Percentiles rank a stretch among this genome's conserved stretches.
phyloP scores from a whole-genome alignment of 2,113 vertebrate genomes.

The Larimichthys crocea region DNA sequence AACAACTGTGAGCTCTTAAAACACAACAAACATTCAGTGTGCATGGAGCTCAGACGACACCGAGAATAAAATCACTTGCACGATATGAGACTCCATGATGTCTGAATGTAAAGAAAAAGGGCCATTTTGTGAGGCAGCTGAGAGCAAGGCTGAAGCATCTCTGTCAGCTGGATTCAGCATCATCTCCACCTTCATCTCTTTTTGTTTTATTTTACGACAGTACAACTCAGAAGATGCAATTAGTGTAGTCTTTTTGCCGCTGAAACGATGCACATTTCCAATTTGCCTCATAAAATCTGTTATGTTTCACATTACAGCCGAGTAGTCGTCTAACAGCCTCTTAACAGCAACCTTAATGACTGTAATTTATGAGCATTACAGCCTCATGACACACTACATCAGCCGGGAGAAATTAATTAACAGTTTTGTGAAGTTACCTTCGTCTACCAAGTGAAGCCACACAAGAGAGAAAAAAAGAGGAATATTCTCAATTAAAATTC shows the following conservation, averaged over 20 bases:
- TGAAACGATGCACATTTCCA: slow-evolving; percentile 31
- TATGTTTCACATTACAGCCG: slow-evolving; percentile 38
- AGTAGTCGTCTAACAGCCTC: slow-evolving; percentile 21
- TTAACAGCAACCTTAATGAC: slow-evolving; percentile 52
- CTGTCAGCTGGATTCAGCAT: slow-evolving; percentile 56
- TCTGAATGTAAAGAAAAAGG: slow-evolving; percentile 66
- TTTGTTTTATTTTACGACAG: slow-evolving; percentile 1
- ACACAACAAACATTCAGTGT: slow-evolving; percentile 3
- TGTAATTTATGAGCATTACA: slow-evolving; percentile 57
- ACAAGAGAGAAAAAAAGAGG: background rate
- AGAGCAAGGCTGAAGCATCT: slow-evolving; percentile 51
- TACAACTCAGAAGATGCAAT: slow-evolving; percentile 22
- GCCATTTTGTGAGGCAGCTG: slow-evolving; percentile 74
- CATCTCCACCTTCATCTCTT: slow-evolving; percentile 45
- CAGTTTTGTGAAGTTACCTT: slow-evolving; percentile 21
- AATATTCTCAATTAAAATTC: slow-evolving; percentile 4
- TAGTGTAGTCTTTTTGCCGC: slow-evolving; percentile 11
- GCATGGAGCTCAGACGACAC: slow-evolving; percentile 28
- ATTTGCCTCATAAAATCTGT: slow-evolving; percentile 41
- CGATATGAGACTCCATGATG: slow-evolving; percentile 68
- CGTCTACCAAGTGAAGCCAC: background rate
- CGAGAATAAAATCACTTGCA: slow-evolving; percentile 13
- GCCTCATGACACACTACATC: slow-evolving; percentile 30
- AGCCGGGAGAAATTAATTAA: slow-evolving; percentile 32
- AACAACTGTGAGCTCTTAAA: background rate